Base-by-base conservation (phyloP, 2,797 vertebrate species). In the Alosa sapidissima region DNA sequence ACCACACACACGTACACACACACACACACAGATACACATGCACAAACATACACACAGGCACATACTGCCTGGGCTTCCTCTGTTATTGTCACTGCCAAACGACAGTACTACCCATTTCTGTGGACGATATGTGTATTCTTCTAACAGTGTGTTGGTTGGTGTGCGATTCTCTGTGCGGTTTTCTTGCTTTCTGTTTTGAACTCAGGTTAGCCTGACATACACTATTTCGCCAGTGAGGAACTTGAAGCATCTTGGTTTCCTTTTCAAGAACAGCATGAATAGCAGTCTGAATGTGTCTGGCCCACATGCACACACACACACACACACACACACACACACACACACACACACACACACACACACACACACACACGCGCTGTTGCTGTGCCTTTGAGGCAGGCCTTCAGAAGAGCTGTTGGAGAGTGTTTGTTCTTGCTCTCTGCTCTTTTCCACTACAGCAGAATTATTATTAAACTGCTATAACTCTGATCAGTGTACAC, bases 121-220 rank as follows among this genome's bases (percentile, higher is more conserved):
- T 28, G 21, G 60, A 10, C 24, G 21, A n/a, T 33, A 8, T 33
- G 62, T 65, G 62, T 11, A 9, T 10, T 65, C 9, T 65, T 11
- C 41, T 41, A 4, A 41, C 41, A 4, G 41, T n/a, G 55, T 58
- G 16, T 58, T 58, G 62, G 62, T 3, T 65, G 10, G 24, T 65
- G 62, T 33, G 62, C 10, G 7, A 11, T 28, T 19, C 36, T 75
- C 11, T 16, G 5, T 75, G 68, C 14, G 68, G 68, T 75, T 75
- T 75, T 75, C 33, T 41, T 41, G 68, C 68, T 75, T 19, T 75
- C 68, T 33, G 33, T 75, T 28, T 75, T 36, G 5, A 75, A 75
- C 68, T 75, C 68, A 75, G 68, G 68, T 75, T 75, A 75, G 68
- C 68, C 68, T 75, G 68, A 75, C 68, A 75, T 75, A 41, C 41